Conservation (phyloP, 2,113 vertebrate species). For the Bungarus multicinctus region DNA sequence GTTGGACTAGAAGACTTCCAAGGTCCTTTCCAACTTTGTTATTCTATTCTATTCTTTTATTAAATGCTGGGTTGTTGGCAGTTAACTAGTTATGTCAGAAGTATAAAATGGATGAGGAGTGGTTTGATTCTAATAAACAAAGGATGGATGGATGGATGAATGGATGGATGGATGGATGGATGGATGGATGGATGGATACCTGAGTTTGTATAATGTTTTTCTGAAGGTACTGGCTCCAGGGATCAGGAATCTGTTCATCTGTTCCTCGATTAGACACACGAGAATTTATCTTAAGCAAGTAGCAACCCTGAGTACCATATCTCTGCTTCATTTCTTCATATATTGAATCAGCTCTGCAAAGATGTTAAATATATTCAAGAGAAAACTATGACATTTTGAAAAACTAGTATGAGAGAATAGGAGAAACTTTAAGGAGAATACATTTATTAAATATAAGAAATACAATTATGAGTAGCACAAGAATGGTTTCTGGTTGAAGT, state of each 20-base stretch:
- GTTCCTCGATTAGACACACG: constrained; percentile 74
- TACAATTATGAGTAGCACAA: neutral
- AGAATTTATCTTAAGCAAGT: constrained; percentile 96
- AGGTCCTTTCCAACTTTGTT: too few relatives aligned
- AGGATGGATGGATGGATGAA: neutral
- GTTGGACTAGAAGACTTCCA: too few relatives aligned
- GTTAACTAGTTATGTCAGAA: neutral
- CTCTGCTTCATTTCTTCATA: constrained; percentile 98
- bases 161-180: constrained; percentile 12
- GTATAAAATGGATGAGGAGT: neutral
- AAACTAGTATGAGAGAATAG: neutral
- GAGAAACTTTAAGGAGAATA: neutral
- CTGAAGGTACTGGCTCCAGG: constrained; percentile 97
- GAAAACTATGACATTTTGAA: neutral
- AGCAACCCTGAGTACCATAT: constrained; percentile 93
- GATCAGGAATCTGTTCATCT: constrained; percentile 96
- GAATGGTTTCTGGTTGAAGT: neutral
- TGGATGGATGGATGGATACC: constrained; percentile 65
- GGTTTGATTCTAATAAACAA: neutral
- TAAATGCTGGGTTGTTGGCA: neutral
- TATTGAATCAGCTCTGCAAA: constrained; percentile 85
- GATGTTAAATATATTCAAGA: constrained; percentile 15
- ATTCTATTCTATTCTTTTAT: neutral
- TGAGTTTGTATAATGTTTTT: constrained; percentile 83
- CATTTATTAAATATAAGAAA: neutral